A percentile compares a stretch with the other conserved stretches of the same genome.
Conservation (phyloP, 2,888 invertebrate genomes). For the Anagyrus pseudococci region DNA sequence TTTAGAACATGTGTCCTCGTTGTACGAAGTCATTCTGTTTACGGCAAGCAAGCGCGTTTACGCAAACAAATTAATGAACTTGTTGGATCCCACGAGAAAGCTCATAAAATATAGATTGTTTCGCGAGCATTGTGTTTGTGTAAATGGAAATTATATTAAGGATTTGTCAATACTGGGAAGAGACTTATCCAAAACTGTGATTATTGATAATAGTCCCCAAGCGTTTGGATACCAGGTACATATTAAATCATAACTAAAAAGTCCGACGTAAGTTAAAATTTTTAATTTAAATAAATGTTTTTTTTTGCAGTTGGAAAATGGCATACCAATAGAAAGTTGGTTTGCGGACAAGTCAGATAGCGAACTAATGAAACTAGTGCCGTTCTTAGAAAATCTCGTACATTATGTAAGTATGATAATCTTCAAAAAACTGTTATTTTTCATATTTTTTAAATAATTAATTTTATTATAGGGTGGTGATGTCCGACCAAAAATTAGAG, state of each 20-base stretch:
- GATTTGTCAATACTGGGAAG: slow-evolving; percentile 92
- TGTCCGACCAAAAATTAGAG: slow-evolving; percentile 89
- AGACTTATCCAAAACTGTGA: slow-evolving; percentile 87
- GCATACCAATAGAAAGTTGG: slow-evolving; percentile 97
- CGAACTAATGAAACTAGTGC: slow-evolving; percentile 89
- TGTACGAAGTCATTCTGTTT: slow-evolving; percentile 93
- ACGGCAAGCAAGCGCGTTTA: slow-evolving; percentile 96
- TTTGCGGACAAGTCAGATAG: slow-evolving; percentile 89
- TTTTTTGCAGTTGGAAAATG: slow-evolving; percentile 81
- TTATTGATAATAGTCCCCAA: slow-evolving; percentile 89
- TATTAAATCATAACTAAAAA: no score
- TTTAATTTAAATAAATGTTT: slow-evolving; percentile 9
- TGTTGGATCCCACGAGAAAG: slow-evolving; percentile 86
- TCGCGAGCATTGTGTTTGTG: slow-evolving; percentile 93
- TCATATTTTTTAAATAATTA: not conserved
- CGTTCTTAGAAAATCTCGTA: slow-evolving; percentile 87
- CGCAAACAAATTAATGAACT: slow-evolving; percentile 90
- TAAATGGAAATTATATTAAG: slow-evolving; percentile 96
- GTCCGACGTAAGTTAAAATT: slow-evolving; percentile 15
- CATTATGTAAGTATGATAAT: slow-evolving; percentile 69
- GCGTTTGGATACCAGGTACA: slow-evolving; percentile 90
- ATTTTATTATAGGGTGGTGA: slow-evolving; percentile 79
- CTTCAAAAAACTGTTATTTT: not conserved
- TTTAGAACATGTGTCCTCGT: slow-evolving; percentile 82
- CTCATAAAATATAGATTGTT: slow-evolving; percentile 93